phyloP scores from a whole-genome alignment of 2,888 invertebrate genomes.

The Aphodius sticticus region DNA sequence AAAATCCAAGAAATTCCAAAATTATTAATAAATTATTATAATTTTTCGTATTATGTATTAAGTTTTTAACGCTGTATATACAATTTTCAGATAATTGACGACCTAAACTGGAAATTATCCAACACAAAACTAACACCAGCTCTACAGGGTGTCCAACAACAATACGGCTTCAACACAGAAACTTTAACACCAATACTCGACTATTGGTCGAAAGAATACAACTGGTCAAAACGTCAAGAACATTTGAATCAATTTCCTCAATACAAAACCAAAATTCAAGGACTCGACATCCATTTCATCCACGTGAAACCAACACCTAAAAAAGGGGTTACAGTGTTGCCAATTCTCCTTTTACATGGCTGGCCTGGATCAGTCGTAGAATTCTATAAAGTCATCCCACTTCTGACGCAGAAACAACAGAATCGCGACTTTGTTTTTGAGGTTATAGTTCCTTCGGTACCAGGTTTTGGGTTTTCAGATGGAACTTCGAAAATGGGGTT shows the following conservation, averaged over 20 bases:
- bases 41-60: too few species aligned
- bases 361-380: conserved; percentile 91
- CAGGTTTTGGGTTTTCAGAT: conserved; percentile 64
- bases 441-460: conserved; percentile 66
- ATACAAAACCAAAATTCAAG: conserved; percentile 73
- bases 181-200: conserved; percentile 72
- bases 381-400: conserved; percentile 79
- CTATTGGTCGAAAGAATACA: conserved; percentile 77
- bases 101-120: conserved; percentile 65
- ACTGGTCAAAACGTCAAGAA: conserved; percentile 70
- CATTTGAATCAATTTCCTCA: conserved; percentile 72
- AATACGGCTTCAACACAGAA: conserved; percentile 82
- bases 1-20: too few species aligned
- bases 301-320: conserved; percentile 62
- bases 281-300: conserved; percentile 71
- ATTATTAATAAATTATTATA: too few species aligned
- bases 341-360: conserved; percentile 80
- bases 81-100: conserved; percentile 61
- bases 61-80: background rate
- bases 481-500: conserved; percentile 70
- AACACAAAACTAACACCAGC: conserved; percentile 62
- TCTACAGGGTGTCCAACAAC: conserved; percentile 73
- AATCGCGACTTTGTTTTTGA: conserved; percentile 71
- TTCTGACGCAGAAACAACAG: conserved; percentile 63
- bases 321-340: conserved; percentile 62